Evolutionary conservation across 2,797 vertebrate species (phyloP), one percentile per base, ranked within the genome.

Genomic region (Periophthalmus magnuspinnatus): DNA sequence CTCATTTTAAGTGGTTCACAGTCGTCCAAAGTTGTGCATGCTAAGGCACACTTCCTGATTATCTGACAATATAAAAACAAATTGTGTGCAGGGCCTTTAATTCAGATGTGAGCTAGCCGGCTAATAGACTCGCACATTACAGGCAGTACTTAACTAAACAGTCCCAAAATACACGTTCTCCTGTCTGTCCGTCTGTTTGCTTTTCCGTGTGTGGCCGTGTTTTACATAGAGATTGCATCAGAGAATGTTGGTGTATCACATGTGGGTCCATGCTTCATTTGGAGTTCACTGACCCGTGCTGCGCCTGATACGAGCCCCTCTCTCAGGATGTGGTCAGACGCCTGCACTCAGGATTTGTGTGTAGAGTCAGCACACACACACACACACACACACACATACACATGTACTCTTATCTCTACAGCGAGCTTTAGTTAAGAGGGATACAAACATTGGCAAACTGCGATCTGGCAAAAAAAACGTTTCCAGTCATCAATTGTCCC

Each of bases 371-470:
- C 65, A 45, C 67, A 41, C 48, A 60, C 76, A 71, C 68, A 62
- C 38, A 28, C 28, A 28, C 28, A 3, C 28, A 28, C 28, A 63
- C 75, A 82, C 81, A 80, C n/a, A n/a, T n/a, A n/a, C n/a, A n/a
- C n/a, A n/a, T n/a, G 81, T 80, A 81, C 82, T 68, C 76, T 86
- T 88, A 82, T 86, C 82, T 84, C 75, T 70, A 74, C 82, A 69
- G 47, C 2, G 60, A 68, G 54, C 74, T 82, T 47, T n/a, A 74
- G 82, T 68, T 28, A 28, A 76, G 62, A 5, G 71, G 75, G 64
- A 79, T 71, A 64, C 80, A 88, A 90, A 90, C 85, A 88, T 65
- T 68, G 77, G 86, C 80, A 83, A 28, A 59, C 64, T 78, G 75
- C 75, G 70, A 84, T 56, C 67, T 13, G 72, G 81, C 82, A 84